Percentiles rank a stretch among this genome's conserved stretches.
Conservation (phyloP, 2,113 vertebrate species). For the Myotis yumanensis region DNA sequence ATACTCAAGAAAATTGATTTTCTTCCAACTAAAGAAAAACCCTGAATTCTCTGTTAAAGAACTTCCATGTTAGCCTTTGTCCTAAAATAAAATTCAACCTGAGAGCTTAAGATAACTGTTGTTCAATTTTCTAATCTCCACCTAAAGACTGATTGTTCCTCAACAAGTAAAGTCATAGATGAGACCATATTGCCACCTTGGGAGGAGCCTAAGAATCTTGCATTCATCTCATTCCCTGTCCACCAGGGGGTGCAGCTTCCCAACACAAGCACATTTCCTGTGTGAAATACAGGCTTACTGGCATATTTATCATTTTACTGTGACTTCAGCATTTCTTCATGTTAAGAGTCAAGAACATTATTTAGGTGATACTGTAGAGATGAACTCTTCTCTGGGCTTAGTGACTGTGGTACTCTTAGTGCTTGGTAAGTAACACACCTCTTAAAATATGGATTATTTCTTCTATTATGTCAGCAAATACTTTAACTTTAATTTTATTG, state of each 20-base stretch:
- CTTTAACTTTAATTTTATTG: background rate
- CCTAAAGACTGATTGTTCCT: too few relatives aligned
- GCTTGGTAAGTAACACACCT: too few relatives aligned
- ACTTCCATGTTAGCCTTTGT: background rate
- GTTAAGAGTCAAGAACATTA: too few relatives aligned
- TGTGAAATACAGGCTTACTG: background rate
- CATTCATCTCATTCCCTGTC: background rate
- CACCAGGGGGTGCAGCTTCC: background rate
- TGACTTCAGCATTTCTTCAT: background rate
- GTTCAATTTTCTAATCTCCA: background rate
- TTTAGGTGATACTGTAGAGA: background rate
- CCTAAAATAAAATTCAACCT: too few relatives aligned
- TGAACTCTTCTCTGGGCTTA: conserved; percentile 18
- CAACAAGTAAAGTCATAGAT: too few relatives aligned
- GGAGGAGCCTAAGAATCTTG: background rate
- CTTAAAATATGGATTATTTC: background rate
- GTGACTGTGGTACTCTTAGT: too few relatives aligned
- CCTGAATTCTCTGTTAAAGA: background rate
- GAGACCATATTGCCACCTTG: background rate
- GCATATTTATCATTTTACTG: background rate
- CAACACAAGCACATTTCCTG: background rate
- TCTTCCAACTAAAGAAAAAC: background rate
- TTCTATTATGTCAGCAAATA: background rate
- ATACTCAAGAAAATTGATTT: background rate
- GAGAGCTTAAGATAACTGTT: background rate